Evolutionary conservation across 2,797 vertebrate species (phyloP).

Genomic region (Syndactyla subalaris): DNA sequence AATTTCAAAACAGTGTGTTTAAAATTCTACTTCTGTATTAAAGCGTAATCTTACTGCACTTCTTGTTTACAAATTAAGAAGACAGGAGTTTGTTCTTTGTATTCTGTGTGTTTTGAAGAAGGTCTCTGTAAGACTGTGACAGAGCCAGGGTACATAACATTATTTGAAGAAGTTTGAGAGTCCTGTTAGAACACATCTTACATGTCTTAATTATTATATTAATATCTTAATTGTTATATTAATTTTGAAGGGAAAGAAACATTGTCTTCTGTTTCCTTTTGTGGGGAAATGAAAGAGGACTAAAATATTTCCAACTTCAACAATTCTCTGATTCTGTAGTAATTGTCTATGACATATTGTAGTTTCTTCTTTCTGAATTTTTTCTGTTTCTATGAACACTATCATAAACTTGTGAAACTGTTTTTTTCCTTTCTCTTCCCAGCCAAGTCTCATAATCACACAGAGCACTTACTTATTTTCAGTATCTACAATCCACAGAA

Average conservation of each 20-base stretch:
- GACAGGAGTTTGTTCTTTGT: background rate
- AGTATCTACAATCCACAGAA: background rate
- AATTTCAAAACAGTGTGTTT: background rate
- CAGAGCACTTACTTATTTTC: background rate
- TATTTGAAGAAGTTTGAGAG: background rate
- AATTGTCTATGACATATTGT: background rate
- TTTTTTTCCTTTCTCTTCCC: background rate
- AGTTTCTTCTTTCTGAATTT: background rate
- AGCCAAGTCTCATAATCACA: background rate
- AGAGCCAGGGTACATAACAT: background rate
- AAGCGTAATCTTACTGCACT: background rate
- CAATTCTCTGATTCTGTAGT: background rate
- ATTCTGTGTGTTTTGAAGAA: background rate
- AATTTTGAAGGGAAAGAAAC: background rate
- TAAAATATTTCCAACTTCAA: background rate
- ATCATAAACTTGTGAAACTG: background rate
- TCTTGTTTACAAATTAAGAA: background rate
- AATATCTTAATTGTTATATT: background rate
- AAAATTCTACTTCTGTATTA: background rate
- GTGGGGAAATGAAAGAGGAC: background rate
- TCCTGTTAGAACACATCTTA: background rate
- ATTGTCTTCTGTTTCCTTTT: background rate
- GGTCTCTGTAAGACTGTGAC: background rate
- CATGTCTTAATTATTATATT: too few species aligned
- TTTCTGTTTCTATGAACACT: background rate